These are phyloP conservation scores for Pterostichus madidus DNA, from an alignment of 2,888 invertebrate genomes.

Conservation along the genomic window DNA sequence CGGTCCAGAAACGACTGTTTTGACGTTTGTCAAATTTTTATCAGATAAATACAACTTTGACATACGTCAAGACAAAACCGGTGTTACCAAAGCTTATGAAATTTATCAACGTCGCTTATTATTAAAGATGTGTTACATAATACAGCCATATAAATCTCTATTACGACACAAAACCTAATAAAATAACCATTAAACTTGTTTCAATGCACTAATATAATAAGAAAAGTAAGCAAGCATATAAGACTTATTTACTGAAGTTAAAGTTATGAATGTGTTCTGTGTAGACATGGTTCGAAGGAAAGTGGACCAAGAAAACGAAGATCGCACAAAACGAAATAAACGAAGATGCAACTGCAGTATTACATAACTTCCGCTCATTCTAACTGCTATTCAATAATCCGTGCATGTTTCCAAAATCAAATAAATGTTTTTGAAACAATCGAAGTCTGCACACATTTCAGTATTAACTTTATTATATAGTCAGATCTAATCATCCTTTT, in stretches of 20 bases:
- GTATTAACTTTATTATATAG: neutral
- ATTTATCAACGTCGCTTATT: too few relatives aligned
- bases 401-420: constrained; percentile 39
- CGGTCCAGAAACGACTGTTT: too few relatives aligned
- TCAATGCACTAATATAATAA: too few relatives aligned
- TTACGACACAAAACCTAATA: neutral
- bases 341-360: constrained; percentile 73
- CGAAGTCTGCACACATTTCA: constrained; percentile 5
- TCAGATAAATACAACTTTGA: too few relatives aligned
- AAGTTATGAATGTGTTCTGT: constrained; percentile 59
- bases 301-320: constrained; percentile 75
- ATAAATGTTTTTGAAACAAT: constrained; percentile 40
- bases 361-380: constrained; percentile 69
- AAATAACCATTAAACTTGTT: too few relatives aligned
- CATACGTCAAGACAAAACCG: too few relatives aligned
- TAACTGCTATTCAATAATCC: constrained; percentile 6
- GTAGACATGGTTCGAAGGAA: constrained; percentile 74
- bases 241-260: neutral
- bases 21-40: too few relatives aligned
- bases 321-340: constrained; percentile 73
- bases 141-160: neutral
- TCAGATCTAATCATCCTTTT: neutral
- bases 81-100: too few relatives aligned
- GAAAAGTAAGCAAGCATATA: too few relatives aligned
- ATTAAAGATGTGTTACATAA: too few relatives aligned